These are phyloP conservation scores for Mercenaria mercenaria DNA, from an alignment of 1,140 invertebrate species.

Conservation along the genomic window DNA sequence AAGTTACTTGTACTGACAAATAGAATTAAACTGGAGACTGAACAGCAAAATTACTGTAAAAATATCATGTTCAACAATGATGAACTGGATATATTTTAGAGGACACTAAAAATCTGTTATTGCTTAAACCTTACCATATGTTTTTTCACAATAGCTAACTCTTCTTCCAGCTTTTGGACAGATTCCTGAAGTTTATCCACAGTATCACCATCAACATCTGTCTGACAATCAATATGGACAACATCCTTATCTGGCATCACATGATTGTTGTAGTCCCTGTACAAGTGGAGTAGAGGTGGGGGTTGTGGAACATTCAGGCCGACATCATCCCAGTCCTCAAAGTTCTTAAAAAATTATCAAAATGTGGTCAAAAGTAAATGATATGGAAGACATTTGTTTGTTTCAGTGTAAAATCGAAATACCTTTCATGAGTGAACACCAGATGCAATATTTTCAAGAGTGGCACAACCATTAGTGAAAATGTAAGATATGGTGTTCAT, in stretches of 20 bases:
- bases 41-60: too few relatives aligned
- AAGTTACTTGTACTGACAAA: too few relatives aligned
- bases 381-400: neutral
- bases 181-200: constrained; percentile 22
- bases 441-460: too few relatives aligned
- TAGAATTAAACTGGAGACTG: too few relatives aligned
- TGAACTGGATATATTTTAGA: too few relatives aligned
- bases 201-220: constrained; percentile 68
- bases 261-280: constrained; percentile 89
- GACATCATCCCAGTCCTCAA: constrained; percentile 96
- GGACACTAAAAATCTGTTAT: too few relatives aligned
- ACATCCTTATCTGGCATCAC: constrained; percentile 75
- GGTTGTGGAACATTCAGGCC: constrained; percentile 95
- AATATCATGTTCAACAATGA: too few relatives aligned
- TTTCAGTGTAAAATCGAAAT: too few relatives aligned
- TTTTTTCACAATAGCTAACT: constrained; percentile 59
- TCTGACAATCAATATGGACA: constrained; percentile 73
- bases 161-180: constrained; percentile 43
- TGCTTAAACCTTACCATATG: constrained; percentile 74
- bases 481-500: too few relatives aligned
- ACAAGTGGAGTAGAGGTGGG: constrained; percentile 91
- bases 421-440: too few relatives aligned
- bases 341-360: constrained; percentile 91
- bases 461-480: too few relatives aligned
- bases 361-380: neutral